Base-by-base conservation (phyloP, 2,113 vertebrate species). In the Lonchura striata region DNA sequence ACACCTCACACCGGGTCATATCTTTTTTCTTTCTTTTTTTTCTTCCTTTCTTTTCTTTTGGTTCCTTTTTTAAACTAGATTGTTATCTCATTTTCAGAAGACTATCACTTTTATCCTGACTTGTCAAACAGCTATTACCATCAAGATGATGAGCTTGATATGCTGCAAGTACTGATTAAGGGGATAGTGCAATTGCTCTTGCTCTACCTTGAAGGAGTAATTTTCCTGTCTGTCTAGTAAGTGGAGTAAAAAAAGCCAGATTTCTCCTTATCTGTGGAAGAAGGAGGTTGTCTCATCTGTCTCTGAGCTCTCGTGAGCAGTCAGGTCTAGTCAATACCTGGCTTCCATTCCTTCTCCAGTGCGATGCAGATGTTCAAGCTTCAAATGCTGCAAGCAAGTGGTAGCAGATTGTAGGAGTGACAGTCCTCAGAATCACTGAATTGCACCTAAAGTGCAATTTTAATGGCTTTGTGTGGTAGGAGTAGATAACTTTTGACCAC, bases 71-170 rank as follows among this genome's bases (percentile, higher is more conserved):
- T 46, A 81, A 96, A 76, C 61, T 19, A 53, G 87, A 93, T 94
- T 89, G 86, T 97, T 89, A 95, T 94, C 95, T 97, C 66, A 42
- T 97, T 98, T 97, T 97, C 95, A 94, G 91, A 97, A 96, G 93
- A 97, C 84, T 94, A 96, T 96, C 91, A 95, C 88, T 96, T 97
- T 95, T 95, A 96, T 96, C 92, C 95, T 96, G 80, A 63, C 90
- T 95, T 97, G 95, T 97, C 97, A 97, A 94, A 95, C 94, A 96
- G 93, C 92, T 95, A 95, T 95, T 97, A 96, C 91, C 92, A 86
- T 94, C 88, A 86, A 91, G 86, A 96, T 91, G 94, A 96, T 91
- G 94, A 90, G 81, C 78, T 96, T 92, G 96, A 95, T 95, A 96
- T 86, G 60, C 52, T 78, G 86, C 83, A 97, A 96, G 90, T 94